Conservation (phyloP, 1,140 invertebrate species). For the Berghia stephanieae region DNA sequence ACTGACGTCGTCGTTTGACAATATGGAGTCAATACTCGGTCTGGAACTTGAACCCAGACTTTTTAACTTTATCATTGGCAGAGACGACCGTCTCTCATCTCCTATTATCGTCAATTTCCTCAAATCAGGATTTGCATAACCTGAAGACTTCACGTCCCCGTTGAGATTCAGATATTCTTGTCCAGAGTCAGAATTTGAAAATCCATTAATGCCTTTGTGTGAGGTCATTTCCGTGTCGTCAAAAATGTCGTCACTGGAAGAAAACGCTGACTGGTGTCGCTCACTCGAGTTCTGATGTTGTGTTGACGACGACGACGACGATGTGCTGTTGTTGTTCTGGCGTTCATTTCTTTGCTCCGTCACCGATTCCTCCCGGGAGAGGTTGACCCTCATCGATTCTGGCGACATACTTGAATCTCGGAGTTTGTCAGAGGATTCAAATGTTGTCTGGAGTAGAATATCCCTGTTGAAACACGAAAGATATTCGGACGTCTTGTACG, state of each 20-base stretch:
- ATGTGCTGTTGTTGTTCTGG: no score
- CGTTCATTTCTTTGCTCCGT: constrained; percentile 18
- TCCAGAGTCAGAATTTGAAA: no score
- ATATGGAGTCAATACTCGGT: not conserved
- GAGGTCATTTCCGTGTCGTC: not conserved
- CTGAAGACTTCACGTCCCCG: no score
- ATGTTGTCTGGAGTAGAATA: constrained; percentile 13
- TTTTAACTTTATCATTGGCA: not conserved
- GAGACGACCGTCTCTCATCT: not conserved
- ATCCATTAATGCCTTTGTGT: not conserved
- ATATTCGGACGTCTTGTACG: not conserved
- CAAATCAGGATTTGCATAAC: not conserved
- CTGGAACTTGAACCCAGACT: not conserved
- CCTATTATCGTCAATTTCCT: not conserved
- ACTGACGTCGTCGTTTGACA: not conserved
- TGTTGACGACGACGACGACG: not conserved
- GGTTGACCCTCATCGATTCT: constrained; percentile 30
- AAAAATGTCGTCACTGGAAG: constrained; percentile 5
- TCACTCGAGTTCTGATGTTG: not conserved
- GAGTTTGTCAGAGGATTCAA: not conserved
- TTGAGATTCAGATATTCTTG: no score
- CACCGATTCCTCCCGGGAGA: constrained; percentile 22
- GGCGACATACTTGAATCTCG: constrained; percentile 18
- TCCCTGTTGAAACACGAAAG: constrained; percentile 13
- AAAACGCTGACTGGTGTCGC: not conserved